These are phyloP conservation scores for Pantherophis alleghaniensis DNA, from an alignment of 2,797 vertebrate species.

Conservation along the genomic window DNA sequence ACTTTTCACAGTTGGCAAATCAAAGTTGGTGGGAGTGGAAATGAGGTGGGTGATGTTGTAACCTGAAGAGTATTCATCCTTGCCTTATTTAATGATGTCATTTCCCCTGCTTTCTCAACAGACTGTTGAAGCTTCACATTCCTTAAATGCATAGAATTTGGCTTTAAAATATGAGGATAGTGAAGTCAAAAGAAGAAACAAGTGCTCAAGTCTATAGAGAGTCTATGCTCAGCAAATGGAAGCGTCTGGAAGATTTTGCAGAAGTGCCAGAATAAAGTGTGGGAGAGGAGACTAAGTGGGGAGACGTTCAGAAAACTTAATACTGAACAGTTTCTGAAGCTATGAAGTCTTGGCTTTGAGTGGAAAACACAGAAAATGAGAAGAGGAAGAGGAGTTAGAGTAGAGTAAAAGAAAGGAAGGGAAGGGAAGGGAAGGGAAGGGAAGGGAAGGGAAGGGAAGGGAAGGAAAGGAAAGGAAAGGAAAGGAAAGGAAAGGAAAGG, in stretches of 20 bases:
- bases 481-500: accelerated
- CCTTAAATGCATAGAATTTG: neutral
- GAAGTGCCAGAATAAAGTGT: neutral
- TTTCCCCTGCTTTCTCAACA: neutral
- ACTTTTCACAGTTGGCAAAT: neutral
- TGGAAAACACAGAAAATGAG: neutral
- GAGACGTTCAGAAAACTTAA: neutral
- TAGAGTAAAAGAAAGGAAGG: too few relatives aligned
- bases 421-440: too few relatives aligned
- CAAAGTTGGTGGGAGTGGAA: neutral
- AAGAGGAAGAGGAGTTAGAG: neutral
- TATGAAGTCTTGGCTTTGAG: neutral
- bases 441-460: too few relatives aligned
- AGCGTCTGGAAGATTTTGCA: neutral
- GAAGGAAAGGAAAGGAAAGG: too few relatives aligned
- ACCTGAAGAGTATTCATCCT: neutral
- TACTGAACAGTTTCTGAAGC: neutral
- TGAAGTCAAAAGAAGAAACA: neutral
- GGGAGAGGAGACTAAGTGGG: neutral
- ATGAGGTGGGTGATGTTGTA: neutral
- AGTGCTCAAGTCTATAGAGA: neutral
- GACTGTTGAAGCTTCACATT: neutral
- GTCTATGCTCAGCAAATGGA: neutral
- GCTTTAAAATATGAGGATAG: neutral
- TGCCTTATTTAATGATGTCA: neutral